Conservation (phyloP, 1,140 invertebrate species). For the Plectrocnemia conspersa region DNA sequence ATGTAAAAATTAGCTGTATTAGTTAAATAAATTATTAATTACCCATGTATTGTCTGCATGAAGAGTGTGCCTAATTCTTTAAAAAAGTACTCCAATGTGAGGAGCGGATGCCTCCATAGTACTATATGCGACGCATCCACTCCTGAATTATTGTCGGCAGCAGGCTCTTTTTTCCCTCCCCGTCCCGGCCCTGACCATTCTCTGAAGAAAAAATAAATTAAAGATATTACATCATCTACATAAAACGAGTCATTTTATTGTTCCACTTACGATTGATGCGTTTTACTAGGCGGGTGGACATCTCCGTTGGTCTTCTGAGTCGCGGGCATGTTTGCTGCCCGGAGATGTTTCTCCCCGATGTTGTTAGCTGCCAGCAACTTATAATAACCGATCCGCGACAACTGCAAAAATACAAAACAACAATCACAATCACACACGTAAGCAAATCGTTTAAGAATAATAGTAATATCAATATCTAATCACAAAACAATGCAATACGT, state of each 20-base stretch:
- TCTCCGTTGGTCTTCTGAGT: conserved; percentile 41
- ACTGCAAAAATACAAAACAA: conserved; percentile 35
- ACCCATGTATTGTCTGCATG: conserved; percentile 45
- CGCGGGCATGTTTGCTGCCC: conserved; percentile 25
- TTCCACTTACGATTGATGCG: conserved; percentile 18
- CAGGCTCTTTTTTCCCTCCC: conserved; percentile 8
- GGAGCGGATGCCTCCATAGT: conserved; percentile 80
- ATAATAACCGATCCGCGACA: conserved; percentile 50
- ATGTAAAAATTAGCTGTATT: too few species aligned
- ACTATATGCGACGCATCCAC: conserved; percentile 58
- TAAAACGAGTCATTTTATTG: neutral
- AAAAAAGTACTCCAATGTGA: conserved; percentile 78
- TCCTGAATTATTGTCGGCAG: conserved; percentile 5
- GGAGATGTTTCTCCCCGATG: conserved; percentile 8
- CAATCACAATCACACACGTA: conserved; percentile 16
- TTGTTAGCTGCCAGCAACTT: conserved; percentile 47
- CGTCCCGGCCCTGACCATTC: conserved; percentile 31
- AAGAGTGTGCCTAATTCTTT: conserved; percentile 65
- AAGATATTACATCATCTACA: neutral
- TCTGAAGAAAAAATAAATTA: conserved; percentile 16
- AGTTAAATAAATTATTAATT: conserved; percentile 12
- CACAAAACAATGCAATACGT: too few species aligned
- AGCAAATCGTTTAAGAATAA: too few species aligned
- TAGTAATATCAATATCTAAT: too few species aligned
- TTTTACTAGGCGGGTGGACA: conserved; percentile 22